Base-by-base conservation (phyloP, 2,888 invertebrate species). In the Leptothorax acervorum region DNA sequence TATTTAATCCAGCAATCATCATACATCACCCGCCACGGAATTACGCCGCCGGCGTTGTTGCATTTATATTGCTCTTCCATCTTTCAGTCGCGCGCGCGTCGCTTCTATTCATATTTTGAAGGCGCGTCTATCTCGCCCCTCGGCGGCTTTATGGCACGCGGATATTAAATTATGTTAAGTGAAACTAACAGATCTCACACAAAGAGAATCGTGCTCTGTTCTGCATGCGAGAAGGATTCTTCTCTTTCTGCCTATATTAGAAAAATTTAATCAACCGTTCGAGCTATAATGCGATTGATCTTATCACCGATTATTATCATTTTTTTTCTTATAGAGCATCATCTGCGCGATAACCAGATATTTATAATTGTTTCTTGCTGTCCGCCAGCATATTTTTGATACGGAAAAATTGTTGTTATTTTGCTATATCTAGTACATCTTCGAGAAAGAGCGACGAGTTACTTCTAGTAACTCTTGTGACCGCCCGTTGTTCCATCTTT, bases 61-160 rank as follows among this genome's bases (percentile, higher is more conserved):
- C 79, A 60, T 81, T 81, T 81, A 81, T 81, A 81, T 81, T 60
- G 79, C 79, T 81, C 79, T 39, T 81, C 79, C 79, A 74, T 81
- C 79, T 81, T 60, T 75, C 76, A 79, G 74, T 74, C 74, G 51
- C 39, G 53, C 79, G 48, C 39, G 53, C 79, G 48, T 74, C 60
- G 75, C 60, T 51, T 60, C 76, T 48, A 74, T 81, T 60, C 76
- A 81, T 74, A 75, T 81, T 75, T 79, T 74, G 79, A 79, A 79
- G 23, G 60, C 60, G 75, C 75, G 60, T 79, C 57, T 74, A 48
- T 79, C 55, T 57, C 31, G 11, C 9, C 35, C 18, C 15, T 18
- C 35, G n/a, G 68, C 57, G 78, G 55, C 55, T 73, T 78, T 31
- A 42, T 28, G 35, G 68, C n/a, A 31, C 35, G 75, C 79, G 48